Percentiles rank a stretch among this genome's conserved stretches.
Evolutionary conservation across 2,797 vertebrate species (phyloP).

Genomic region (Gouania willdenowi): DNA sequence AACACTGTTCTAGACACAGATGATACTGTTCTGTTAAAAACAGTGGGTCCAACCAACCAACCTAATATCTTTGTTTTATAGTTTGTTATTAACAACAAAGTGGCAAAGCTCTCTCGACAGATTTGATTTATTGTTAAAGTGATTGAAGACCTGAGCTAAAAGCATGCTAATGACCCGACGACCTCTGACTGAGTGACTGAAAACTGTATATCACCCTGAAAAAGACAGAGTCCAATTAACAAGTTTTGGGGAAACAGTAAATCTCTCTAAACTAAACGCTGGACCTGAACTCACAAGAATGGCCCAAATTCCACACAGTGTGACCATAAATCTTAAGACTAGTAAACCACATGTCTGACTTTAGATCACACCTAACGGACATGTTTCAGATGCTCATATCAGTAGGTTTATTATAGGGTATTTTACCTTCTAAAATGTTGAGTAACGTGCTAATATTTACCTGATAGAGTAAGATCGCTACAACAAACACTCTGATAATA

Average conservation of each 20-base stretch:
- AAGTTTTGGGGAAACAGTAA: slow-evolving; percentile 64
- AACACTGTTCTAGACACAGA: no score
- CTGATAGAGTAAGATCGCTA: slow-evolving; percentile 1
- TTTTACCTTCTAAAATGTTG: slow-evolving; percentile 5
- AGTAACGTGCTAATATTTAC: not conserved
- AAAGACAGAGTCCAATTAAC: slow-evolving; percentile 66
- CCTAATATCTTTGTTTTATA: no score
- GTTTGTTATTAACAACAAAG: not conserved
- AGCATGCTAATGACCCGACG: not conserved
- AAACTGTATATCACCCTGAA: slow-evolving; percentile 46
- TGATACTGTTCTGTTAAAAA: no score
- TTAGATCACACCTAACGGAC: slow-evolving; percentile 14
- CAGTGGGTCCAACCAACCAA: no score
- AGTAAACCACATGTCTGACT: slow-evolving; percentile 24
- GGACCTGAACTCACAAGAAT: slow-evolving; percentile 50
- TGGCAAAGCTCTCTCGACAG: not conserved
- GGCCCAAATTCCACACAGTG: slow-evolving; percentile 65
- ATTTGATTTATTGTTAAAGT: slow-evolving; percentile 15
- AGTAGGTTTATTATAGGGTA: slow-evolving; percentile 1
- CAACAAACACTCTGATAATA: slow-evolving; percentile 41
- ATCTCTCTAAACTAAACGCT: slow-evolving; percentile 55
- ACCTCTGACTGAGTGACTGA: slow-evolving; percentile 33
- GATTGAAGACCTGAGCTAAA: not conserved
- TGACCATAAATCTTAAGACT: slow-evolving; percentile 18
- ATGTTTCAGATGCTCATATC: slow-evolving; percentile 20